A percentile compares a stretch with the other conserved stretches of the same genome.
Conservation (phyloP, 1,140 invertebrate genomes). For the Drosophila pandora region DNA sequence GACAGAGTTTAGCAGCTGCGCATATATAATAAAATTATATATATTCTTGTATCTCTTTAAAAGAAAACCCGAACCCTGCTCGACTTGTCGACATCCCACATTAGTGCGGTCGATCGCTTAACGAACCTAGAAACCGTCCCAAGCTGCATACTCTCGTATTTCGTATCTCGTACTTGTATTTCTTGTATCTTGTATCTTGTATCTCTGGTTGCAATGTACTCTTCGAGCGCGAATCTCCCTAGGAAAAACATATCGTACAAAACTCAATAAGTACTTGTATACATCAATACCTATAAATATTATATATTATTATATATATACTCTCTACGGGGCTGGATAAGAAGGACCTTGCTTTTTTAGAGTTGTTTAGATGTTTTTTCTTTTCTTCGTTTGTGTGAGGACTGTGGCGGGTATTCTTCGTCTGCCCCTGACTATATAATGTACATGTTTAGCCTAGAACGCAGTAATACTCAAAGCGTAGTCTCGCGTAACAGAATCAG, state of each 20-base stretch:
- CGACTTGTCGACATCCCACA: slow-evolving; percentile 48
- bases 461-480: background rate
- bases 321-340: slow-evolving; percentile 10
- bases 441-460: slow-evolving; percentile 5
- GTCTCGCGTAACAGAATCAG: slow-evolving; percentile 31
- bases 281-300: slow-evolving; percentile 46
- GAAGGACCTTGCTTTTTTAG: too few species aligned
- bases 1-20: slow-evolving; percentile 25
- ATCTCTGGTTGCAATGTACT: slow-evolving; percentile 49
- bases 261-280: slow-evolving; percentile 66
- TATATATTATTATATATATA: slow-evolving; percentile 22
- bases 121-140: slow-evolving; percentile 79
- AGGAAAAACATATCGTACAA: slow-evolving; percentile 81
- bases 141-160: slow-evolving; percentile 59
- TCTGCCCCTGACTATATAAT: slow-evolving; percentile 2
- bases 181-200: slow-evolving; percentile 32
- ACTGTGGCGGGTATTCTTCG: too few species aligned
- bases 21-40: slow-evolving; percentile 15
- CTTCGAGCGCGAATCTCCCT: slow-evolving; percentile 51
- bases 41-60: slow-evolving; percentile 67
- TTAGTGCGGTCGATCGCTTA: slow-evolving; percentile 70
- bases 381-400: too few species aligned
- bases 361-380: too few species aligned
- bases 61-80: slow-evolving; percentile 49
- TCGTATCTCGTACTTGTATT: slow-evolving; percentile 26